Conservation (phyloP, 1,140 invertebrate species). For the silkworm (Bombyx mori) region ASM3026992v2 NC_085118.1:10152001-10152500, state of each 20-base stretch:
- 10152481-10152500: not conserved
- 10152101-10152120: too few relatives aligned
- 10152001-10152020: too few relatives aligned
- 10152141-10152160: too few relatives aligned
- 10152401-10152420: not conserved
- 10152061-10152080: too few relatives aligned
- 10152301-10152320: constrained; percentile 77
- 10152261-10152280: constrained; percentile 30
- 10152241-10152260: constrained; percentile 28
- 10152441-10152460: not conserved
- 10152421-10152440: not conserved
- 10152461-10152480: not conserved
- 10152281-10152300: constrained; percentile 74
- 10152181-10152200: constrained; percentile 38
- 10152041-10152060: too few relatives aligned
- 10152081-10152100: too few relatives aligned
- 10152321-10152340: constrained; percentile 84
- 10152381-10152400: constrained; percentile 83
- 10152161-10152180: not conserved
- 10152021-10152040: too few relatives aligned
- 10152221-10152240: constrained; percentile 49
- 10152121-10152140: too few relatives aligned
- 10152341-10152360: constrained; percentile 81
- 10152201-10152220: constrained; percentile 46
- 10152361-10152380: constrained; percentile 85